Evolutionary conservation across 2,113 vertebrate species (phyloP), one percentile per base, ranked within the genome.

Genomic region (Rhea americana): DNA sequence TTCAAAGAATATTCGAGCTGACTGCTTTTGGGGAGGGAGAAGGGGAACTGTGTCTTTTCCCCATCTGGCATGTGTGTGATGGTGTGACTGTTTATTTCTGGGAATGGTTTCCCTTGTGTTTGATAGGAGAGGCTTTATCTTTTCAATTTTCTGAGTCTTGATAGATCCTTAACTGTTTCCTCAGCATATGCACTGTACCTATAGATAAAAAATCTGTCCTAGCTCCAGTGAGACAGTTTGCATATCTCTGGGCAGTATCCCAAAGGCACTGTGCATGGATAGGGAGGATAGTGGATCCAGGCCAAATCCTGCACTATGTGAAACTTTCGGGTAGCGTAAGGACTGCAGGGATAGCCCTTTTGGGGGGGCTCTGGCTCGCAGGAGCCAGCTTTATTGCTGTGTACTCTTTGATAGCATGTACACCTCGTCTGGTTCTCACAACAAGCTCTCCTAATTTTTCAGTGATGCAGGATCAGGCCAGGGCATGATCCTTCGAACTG

Each of bases 241-340:
- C 1, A 0, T 0, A 3, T 55, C 45, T 62, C 58, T 0, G 1
- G 75, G 45, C 77, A 63, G 43, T 18, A 43, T 51, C 28, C 48
- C 0, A 0, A 10, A 0, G 4, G 1, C 61, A 20, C 1, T 1
- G 12, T 0, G 80, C 8, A 37, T 41, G 53, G 76, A 41, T 30
- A 32, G 51, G 47, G 63, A 63, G 6, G 28, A 17, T 5, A 71
- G 61, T 24, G 71, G 39, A 13, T 1, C 13, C 0, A 2, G 25
- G 79, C 19, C 72, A 9, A 67, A 20, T 45, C 26, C 76, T 37
- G 72, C 41, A 11, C 51, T 1, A 1, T 48, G 58, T 6, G 63
- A 70, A 43, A 86, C 80, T 74, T 20, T 15, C n/a, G 15, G 74
- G 50, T 26, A 30, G n/a, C 0, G 3, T 13, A 56, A 8, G 66